Evolutionary conservation across 2,113 vertebrate genomes (phyloP).

Genomic region (Malurus melanocephalus): DNA sequence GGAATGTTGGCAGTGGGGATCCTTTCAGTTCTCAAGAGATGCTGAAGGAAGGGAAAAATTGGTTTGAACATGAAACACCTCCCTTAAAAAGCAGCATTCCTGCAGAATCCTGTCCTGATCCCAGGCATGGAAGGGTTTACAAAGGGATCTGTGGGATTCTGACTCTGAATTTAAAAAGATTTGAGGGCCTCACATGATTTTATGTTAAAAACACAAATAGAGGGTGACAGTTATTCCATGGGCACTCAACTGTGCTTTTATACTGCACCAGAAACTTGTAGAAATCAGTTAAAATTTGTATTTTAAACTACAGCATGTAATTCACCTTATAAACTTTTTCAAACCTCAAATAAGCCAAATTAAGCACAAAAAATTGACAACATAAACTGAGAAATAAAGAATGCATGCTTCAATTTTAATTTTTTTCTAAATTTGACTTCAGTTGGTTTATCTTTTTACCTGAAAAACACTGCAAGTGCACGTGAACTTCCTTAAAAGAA

Average conservation of each 20-base stretch:
- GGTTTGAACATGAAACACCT: background rate
- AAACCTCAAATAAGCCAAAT: background rate
- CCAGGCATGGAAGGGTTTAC: background rate
- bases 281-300: background rate
- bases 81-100: background rate
- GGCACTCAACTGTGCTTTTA: background rate
- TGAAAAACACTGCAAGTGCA: conserved; percentile 57
- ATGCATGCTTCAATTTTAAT: background rate
- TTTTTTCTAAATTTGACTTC: background rate
- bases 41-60: background rate
- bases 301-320: background rate
- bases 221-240: background rate
- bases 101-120: background rate
- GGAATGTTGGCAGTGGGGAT: background rate
- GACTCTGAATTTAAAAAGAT: background rate
- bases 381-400: background rate
- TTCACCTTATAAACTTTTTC: background rate
- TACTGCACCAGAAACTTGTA: background rate
- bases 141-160: background rate
- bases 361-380: background rate
- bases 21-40: background rate
- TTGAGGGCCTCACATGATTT: background rate
- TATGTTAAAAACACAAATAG: background rate
- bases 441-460: conserved; percentile 42
- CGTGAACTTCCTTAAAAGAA: conserved; percentile 70